Evolutionary conservation across 2,113 vertebrate species (phyloP).

Genomic region (Elgaria multicarinata): DNA sequence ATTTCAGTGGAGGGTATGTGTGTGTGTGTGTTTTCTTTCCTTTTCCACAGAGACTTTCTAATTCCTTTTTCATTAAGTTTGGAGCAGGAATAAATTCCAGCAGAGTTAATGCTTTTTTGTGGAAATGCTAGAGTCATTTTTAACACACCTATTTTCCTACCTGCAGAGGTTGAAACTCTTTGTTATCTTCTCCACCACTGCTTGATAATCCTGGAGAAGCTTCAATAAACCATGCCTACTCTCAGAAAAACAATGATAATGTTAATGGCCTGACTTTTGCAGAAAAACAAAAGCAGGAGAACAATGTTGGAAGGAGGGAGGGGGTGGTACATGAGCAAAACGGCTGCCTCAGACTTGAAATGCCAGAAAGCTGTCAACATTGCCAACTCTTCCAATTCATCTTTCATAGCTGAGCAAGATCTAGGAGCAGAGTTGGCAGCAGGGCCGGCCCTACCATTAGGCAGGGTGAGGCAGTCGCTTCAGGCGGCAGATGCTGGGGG

Average conservation of each 20-base stretch:
- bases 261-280: neutral
- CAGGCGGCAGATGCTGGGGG: no score
- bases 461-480: no score
- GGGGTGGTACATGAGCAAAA: constrained; percentile 55
- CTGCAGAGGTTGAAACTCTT: constrained; percentile 41
- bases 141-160: constrained; percentile 31
- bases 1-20: constrained; percentile 56
- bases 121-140: constrained; percentile 37
- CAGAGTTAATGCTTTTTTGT: constrained; percentile 45
- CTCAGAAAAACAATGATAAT: constrained; percentile 42
- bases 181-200: constrained; percentile 41
- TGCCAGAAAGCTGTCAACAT: neutral
- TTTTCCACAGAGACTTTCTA: constrained; percentile 57
- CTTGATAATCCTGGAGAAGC: constrained; percentile 11
- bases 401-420: neutral
- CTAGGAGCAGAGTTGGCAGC: neutral
- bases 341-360: constrained; percentile 45
- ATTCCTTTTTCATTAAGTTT: constrained; percentile 57
- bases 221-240: constrained; percentile 50
- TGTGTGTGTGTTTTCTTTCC: neutral
- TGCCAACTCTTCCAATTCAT: neutral
- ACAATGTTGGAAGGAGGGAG: constrained; percentile 1
- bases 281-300: constrained; percentile 31
- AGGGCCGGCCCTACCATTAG: no score
- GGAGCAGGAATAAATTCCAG: constrained; percentile 54